Percentiles rank a stretch among this genome's conserved stretches.
These are phyloP conservation scores for Autographa pulchrina DNA, from an alignment of 2,888 invertebrate genomes.

Conservation along the genomic window DNA sequence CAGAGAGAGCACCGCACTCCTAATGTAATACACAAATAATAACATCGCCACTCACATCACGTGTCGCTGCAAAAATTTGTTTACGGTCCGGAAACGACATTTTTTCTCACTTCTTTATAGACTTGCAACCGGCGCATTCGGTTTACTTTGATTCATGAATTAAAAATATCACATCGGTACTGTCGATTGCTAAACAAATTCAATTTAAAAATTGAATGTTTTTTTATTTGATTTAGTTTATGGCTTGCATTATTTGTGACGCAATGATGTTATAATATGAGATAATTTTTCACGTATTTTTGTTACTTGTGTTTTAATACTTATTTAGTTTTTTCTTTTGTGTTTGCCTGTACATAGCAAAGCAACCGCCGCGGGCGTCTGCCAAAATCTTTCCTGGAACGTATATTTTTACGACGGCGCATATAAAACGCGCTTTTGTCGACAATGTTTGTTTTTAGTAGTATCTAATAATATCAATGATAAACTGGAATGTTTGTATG, in stretches of 20 bases:
- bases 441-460: constrained; percentile 37
- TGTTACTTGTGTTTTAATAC: background rate
- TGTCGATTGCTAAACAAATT: constrained; percentile 21
- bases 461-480: constrained; percentile 3
- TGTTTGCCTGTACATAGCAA: constrained; percentile 22
- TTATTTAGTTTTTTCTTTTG: background rate
- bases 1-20: background rate
- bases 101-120: constrained; percentile 59
- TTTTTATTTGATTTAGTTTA: background rate
- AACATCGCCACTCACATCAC: constrained; percentile 66
- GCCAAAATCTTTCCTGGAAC: constrained; percentile 69
- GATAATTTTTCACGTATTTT: background rate
- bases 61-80: constrained; percentile 74
- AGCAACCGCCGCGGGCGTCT: constrained; percentile 54
- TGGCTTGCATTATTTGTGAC: background rate
- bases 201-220: background rate
- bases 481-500: constrained; percentile 7
- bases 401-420: constrained; percentile 58
- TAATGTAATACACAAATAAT: constrained; percentile 25
- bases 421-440: constrained; percentile 59
- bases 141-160: constrained; percentile 78
- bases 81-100: constrained; percentile 77
- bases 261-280: background rate
- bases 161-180: constrained; percentile 79
- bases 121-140: constrained; percentile 68